Percentiles rank a stretch among this genome's conserved stretches.
These are phyloP conservation scores for Petrolisthes manimaculis DNA, from an alignment of 2,888 invertebrate species.

Conservation along the genomic window DNA sequence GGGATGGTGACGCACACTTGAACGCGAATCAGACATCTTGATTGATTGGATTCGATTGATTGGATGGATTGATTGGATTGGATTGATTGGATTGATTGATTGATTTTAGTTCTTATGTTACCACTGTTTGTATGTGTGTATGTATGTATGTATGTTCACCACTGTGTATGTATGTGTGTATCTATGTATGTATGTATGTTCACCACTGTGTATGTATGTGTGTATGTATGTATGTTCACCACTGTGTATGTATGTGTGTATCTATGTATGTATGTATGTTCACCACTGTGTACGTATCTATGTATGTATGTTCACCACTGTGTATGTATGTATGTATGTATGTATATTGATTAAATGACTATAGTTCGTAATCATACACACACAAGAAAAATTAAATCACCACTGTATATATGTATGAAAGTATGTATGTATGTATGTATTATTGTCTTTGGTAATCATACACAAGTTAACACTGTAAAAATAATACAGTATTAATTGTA, in stretches of 20 bases:
- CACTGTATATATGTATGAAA: neutral
- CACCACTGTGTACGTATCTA: constrained; percentile 12
- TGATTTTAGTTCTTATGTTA: neutral
- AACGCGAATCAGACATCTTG: constrained; percentile 50
- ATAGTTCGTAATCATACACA: neutral
- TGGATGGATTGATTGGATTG: neutral
- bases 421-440: neutral
- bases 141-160: neutral
- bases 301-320: constrained; percentile 23
- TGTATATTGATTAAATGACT: no score
- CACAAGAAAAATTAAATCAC: neutral
- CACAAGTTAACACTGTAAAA: no score
- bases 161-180: constrained; percentile 3
- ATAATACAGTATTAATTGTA: no score
- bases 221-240: no score
- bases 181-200: constrained; percentile 24
- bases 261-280: constrained; percentile 17
- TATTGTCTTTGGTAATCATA: no score
- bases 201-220: no score
- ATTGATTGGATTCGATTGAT: neutral
- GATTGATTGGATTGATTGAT: no score
- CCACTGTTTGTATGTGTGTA: neutral
- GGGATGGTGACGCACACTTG: constrained; percentile 56
- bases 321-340: constrained; percentile 32
- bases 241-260: constrained; percentile 29